A percentile compares a stretch with the other conserved stretches of the same genome.
These are phyloP conservation scores for Chaetorhynchus papuensis DNA, from an alignment of 2,113 vertebrate species.

Conservation along the genomic window DNA sequence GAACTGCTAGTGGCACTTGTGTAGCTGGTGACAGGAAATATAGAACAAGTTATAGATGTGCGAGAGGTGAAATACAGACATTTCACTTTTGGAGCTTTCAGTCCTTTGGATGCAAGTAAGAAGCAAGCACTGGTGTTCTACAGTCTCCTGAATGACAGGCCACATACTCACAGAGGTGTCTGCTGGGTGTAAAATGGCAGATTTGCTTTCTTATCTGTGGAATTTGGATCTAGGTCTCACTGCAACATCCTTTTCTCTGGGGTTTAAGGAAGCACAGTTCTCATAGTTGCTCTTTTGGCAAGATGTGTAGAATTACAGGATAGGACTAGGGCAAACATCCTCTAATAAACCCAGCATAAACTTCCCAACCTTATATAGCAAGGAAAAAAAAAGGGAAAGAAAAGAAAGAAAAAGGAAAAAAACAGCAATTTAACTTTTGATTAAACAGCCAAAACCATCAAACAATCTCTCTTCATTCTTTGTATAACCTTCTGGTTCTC, in stretches of 20 bases:
- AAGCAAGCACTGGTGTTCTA: neutral
- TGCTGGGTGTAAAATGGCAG: neutral
- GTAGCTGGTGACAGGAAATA: neutral
- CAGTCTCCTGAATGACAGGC: neutral
- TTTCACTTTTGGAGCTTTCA: neutral
- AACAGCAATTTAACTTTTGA: neutral
- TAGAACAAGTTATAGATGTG: neutral
- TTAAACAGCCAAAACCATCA: neutral
- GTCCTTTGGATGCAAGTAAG: neutral
- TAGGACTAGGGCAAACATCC: neutral
- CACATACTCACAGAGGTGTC: neutral
- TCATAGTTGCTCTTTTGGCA: neutral
- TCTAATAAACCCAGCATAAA: neutral
- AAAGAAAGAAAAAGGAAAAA: neutral
- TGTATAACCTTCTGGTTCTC: neutral
- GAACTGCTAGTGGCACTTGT: neutral
- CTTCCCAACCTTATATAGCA: neutral
- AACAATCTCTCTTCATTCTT: neutral
- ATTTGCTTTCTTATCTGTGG: neutral
- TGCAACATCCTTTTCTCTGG: neutral
- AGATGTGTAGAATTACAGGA: neutral
- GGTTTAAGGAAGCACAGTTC: neutral
- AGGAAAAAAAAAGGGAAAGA: accelerated
- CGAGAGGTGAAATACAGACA: neutral
- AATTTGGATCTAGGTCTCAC: neutral